These are phyloP conservation scores for Octomys mimax DNA, from an alignment of 2,797 vertebrate genomes.

Conservation along the genomic window DNA sequence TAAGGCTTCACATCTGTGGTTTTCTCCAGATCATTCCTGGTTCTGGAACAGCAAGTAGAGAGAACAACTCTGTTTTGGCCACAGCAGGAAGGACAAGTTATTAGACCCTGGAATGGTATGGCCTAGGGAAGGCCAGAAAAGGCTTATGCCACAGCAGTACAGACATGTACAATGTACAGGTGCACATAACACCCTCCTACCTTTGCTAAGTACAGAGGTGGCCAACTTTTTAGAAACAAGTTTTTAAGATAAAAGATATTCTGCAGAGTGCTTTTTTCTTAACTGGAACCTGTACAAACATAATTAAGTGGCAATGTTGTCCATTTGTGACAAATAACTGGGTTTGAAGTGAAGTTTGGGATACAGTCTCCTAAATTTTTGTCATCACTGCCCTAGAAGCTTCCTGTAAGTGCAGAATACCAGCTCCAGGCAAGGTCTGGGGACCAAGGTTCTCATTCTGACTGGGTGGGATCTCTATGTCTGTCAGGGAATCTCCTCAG, in stretches of 20 bases:
- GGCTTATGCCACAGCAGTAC: too few relatives aligned
- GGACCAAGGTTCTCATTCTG: not conserved
- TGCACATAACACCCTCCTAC: not conserved
- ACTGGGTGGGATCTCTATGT: not conserved
- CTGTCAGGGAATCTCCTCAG: not conserved
- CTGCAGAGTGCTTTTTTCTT: not conserved
- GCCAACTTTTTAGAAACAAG: not conserved
- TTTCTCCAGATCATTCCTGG: not conserved
- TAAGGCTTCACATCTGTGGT: not conserved
- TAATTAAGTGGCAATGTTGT: not conserved
- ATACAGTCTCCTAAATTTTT: not conserved
- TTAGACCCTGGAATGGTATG: not conserved
- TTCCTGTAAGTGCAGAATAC: not conserved
- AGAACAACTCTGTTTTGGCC: not conserved
- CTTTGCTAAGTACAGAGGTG: fast-evolving
- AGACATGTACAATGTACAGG: too few relatives aligned
- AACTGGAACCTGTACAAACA: not conserved
- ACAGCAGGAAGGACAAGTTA: too few relatives aligned
- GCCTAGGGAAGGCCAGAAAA: not conserved
- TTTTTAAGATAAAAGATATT: not conserved
- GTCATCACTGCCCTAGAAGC: not conserved
- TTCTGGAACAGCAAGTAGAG: not conserved
- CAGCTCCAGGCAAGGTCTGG: not conserved
- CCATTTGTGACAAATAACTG: not conserved
- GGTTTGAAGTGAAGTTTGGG: not conserved